Percentiles rank a stretch among this genome's conserved stretches.
These are phyloP conservation scores for Drosophila kuntzei DNA, from an alignment of 2,888 invertebrate species.

Conservation along the genomic window DNA sequence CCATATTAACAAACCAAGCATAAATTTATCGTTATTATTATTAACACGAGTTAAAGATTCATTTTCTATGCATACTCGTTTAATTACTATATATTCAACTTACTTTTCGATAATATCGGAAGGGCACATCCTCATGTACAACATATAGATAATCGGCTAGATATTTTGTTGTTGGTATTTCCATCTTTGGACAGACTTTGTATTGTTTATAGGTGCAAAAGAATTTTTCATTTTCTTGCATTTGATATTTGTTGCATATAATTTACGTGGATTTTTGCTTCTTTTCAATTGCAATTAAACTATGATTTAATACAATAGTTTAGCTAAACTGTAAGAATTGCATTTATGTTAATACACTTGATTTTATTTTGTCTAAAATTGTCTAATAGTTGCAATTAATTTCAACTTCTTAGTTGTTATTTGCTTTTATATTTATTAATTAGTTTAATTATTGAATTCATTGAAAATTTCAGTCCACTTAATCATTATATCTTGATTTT, in stretches of 20 bases:
- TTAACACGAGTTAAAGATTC: slow-evolving; percentile 3
- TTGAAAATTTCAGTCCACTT: no score
- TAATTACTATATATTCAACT: slow-evolving; percentile 58
- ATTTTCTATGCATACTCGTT: neutral
- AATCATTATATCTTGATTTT: neutral
- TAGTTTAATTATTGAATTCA: no score
- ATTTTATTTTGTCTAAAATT: neutral
- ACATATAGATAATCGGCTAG: slow-evolving; percentile 85
- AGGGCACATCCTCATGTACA: slow-evolving; percentile 85
- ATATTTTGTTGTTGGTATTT: slow-evolving; percentile 85
- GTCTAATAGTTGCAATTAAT: no score
- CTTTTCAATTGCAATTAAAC: slow-evolving; percentile 5
- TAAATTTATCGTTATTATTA: slow-evolving; percentile 21
- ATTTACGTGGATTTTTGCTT: slow-evolving; percentile 33
- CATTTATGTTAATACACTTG: neutral
- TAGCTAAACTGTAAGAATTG: slow-evolving; percentile 10
- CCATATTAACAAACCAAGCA: slow-evolving; percentile 24
- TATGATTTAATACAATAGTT: slow-evolving; percentile 9
- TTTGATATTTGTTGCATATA: slow-evolving; percentile 72
- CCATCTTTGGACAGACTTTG: slow-evolving; percentile 85
- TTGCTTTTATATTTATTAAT: no score
- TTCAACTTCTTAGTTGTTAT: no score
- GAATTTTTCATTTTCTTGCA: slow-evolving; percentile 86
- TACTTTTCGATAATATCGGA: slow-evolving; percentile 85
- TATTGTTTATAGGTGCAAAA: slow-evolving; percentile 83